These are phyloP conservation scores for Ptychadena robeensis DNA, from an alignment of 2,797 vertebrate genomes.

Conservation along the genomic window DNA sequence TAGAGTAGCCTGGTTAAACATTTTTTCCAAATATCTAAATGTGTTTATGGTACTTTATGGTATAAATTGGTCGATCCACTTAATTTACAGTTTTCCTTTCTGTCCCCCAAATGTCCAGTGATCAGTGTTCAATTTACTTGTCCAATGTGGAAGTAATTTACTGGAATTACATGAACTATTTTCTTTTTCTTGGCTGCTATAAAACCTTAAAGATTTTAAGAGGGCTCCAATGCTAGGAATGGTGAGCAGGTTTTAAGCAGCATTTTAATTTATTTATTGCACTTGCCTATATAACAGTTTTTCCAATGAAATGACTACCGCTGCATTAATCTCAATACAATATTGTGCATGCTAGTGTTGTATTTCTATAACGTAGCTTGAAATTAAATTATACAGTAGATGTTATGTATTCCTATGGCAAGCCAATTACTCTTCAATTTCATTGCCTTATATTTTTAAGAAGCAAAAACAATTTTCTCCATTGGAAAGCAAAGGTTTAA, in stretches of 20 bases:
- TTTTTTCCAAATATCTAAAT: not conserved
- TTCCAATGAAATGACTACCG: conserved; percentile 94
- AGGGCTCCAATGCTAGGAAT: conserved; percentile 72
- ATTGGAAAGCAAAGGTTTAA: conserved; percentile 72
- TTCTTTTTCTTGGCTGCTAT: conserved; percentile 73
- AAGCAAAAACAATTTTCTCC: conserved; percentile 84
- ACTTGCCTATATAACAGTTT: conserved; percentile 94
- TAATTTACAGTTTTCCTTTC: conserved; percentile 3
- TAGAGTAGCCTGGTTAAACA: not conserved
- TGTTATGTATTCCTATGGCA: conserved; percentile 99
- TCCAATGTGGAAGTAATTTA: conserved; percentile 75
- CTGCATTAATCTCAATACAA: conserved; percentile 96
- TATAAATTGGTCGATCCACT: not conserved
- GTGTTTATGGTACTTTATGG: not conserved
- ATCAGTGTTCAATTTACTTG: conserved; percentile 70
- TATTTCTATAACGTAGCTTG: conserved; percentile 99
- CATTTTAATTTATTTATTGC: conserved; percentile 85
- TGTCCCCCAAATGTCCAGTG: conserved; percentile 62
- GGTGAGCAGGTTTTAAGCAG: conserved; percentile 84
- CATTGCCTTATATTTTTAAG: conserved; percentile 76
- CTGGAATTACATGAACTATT: conserved; percentile 80
- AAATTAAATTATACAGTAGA: conserved; percentile 97
- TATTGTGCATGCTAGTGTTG: conserved; percentile 99
- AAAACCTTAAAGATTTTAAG: conserved; percentile 73
- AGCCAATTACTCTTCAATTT: conserved; percentile 86